A percentile compares a stretch with the other conserved stretches of the same genome.
Conservation (phyloP, 2,797 vertebrate species). For the Loris lydekkerianus region DNA sequence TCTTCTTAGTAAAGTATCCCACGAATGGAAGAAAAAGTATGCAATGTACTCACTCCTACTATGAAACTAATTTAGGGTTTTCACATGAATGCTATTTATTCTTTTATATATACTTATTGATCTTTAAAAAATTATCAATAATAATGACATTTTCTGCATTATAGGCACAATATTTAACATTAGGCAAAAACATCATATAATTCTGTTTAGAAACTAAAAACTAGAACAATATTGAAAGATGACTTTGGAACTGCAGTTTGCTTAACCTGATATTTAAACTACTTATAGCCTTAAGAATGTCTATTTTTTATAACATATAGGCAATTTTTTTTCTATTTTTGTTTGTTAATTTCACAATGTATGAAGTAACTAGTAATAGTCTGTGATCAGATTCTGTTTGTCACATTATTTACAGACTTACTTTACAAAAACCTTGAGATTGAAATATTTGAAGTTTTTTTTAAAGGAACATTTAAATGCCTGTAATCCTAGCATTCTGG, state of each 20-base stretch:
- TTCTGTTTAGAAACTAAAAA: constrained; percentile 1
- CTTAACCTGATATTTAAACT: neutral
- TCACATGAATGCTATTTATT: too few species aligned
- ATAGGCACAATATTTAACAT: neutral
- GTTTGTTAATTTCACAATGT: neutral
- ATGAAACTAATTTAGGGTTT: too few species aligned
- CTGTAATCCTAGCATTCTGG: too few species aligned
- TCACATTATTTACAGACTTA: neutral
- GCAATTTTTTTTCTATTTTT: neutral
- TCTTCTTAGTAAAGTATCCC: too few species aligned
- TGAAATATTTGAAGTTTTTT: neutral
- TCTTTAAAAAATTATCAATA: neutral
- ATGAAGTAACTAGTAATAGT: neutral
- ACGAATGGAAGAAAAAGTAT: too few species aligned
- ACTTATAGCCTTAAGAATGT: neutral
- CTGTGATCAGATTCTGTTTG: neutral
- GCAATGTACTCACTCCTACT: too few species aligned
- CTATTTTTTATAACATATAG: neutral
- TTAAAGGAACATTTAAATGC: neutral
- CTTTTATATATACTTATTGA: neutral
- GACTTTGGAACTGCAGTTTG: neutral
- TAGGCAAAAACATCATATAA: neutral
- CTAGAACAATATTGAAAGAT: neutral
- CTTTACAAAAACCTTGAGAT: neutral
- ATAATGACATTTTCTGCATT: neutral